These are phyloP conservation scores for Chrysochloris asiatica DNA, from an alignment of 2,113 vertebrate species.

Conservation along the genomic window DNA sequence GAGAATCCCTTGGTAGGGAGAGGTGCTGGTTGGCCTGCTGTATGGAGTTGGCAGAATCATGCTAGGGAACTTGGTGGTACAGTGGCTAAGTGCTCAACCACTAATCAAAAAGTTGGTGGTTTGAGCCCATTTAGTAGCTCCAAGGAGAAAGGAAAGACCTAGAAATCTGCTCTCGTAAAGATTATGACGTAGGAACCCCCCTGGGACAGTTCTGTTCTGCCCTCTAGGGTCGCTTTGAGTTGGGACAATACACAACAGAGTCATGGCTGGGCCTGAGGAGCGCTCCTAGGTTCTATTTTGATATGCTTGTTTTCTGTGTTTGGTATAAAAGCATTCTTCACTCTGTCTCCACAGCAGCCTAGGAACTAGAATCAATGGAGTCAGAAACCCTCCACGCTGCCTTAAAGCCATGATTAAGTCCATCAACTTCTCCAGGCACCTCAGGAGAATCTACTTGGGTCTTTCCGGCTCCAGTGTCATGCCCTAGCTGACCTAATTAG, in stretches of 20 bases:
- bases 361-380: background rate
- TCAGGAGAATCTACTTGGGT: background rate
- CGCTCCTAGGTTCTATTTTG: background rate
- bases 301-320: background rate
- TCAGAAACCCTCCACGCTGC: background rate
- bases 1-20: no score
- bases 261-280: fast-evolving
- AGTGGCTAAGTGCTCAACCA: background rate
- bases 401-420: background rate
- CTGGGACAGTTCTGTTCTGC: background rate
- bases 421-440: no score
- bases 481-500: fast-evolving
- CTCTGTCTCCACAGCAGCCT: background rate
- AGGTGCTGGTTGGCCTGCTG: background rate
- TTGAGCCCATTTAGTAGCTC: background rate
- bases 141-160: background rate
- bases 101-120: background rate
- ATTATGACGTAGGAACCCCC: background rate
- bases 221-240: background rate
- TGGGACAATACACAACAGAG: background rate
- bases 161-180: background rate
- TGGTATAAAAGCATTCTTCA: background rate
- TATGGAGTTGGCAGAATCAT: fast-evolving
- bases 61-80: background rate
- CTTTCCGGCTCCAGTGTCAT: fast-evolving